Evolutionary conservation across 2,113 vertebrate genomes (phyloP).

Genomic region (Semnornis frantzii): DNA sequence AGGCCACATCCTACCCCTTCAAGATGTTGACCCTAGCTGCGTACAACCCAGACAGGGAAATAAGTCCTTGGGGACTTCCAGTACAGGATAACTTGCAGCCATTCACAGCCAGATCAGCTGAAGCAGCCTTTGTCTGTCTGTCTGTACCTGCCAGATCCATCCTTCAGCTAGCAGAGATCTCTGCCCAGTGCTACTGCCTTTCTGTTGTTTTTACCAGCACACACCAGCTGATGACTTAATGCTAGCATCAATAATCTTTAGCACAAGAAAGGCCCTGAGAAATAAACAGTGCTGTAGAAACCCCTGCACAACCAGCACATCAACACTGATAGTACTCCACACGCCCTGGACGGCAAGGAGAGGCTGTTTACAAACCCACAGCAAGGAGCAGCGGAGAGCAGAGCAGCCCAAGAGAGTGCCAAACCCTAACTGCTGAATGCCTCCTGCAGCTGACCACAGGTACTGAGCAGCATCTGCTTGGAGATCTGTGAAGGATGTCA

Average conservation of each 20-base stretch:
- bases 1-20: not conserved
- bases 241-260: constrained; percentile 11
- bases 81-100: not conserved
- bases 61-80: not conserved
- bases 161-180: not conserved
- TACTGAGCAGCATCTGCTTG: not conserved
- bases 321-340: not conserved
- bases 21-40: not conserved
- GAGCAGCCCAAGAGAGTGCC: not conserved
- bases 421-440: not conserved
- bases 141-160: not conserved
- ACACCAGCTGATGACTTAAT: constrained; percentile 10
- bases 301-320: not conserved
- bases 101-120: not conserved
- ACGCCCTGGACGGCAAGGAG: not conserved
- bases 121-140: not conserved
- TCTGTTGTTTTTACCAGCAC: not conserved
- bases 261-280: not conserved
- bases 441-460: not conserved
- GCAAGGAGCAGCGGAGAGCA: not conserved
- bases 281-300: constrained; percentile 21
- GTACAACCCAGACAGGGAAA: not conserved
- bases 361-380: constrained; percentile 16
- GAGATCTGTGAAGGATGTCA: not conserved
- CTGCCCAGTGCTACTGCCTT: not conserved